Conservation (phyloP, 2,797 vertebrate species). For the Fringilla coelebs region DNA sequence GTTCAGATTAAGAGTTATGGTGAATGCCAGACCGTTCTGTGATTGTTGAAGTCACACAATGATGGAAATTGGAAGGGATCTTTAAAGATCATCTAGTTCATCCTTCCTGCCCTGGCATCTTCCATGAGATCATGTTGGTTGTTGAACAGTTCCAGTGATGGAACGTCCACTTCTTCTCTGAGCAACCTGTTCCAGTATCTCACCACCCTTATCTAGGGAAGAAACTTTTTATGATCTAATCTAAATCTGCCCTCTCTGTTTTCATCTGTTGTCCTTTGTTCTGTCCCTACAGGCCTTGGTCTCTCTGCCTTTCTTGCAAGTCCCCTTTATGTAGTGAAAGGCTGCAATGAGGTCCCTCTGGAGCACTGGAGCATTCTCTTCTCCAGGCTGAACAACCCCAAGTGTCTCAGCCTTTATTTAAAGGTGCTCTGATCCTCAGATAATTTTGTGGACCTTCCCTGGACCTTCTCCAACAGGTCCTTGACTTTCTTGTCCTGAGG, state of each 20-base stretch:
- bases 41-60: neutral
- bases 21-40: neutral
- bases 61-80: neutral
- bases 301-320: neutral
- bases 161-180: neutral
- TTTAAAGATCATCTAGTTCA: neutral
- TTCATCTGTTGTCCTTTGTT: neutral
- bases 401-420: neutral
- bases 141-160: neutral
- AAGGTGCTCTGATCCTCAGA: neutral
- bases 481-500: neutral
- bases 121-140: neutral
- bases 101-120: neutral
- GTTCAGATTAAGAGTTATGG: neutral
- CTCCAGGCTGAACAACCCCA: neutral
- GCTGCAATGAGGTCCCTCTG: neutral
- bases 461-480: fast-evolving
- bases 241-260: neutral
- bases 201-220: neutral
- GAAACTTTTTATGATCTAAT: neutral
- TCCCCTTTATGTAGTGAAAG: neutral
- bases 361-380: neutral
- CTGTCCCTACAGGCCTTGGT: neutral
- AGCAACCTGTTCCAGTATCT: neutral
- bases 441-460: fast-evolving